phyloP scores from a whole-genome alignment of 2,797 vertebrate genomes.

The Todus mexicanus region DNA sequence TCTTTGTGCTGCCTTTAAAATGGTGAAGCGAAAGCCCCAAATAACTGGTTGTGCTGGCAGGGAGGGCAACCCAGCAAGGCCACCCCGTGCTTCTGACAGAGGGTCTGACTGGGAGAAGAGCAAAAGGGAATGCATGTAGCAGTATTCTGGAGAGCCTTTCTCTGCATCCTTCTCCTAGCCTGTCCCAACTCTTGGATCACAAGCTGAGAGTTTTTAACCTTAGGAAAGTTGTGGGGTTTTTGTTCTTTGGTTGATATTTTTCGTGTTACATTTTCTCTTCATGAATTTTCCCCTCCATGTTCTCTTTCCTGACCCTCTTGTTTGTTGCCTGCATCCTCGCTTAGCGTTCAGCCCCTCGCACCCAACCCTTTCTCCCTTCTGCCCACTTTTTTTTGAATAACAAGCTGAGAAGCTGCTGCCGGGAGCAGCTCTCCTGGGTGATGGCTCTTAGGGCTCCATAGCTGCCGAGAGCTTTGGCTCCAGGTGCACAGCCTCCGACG shows the following conservation, averaged over 20 bases:
- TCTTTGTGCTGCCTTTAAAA: background rate
- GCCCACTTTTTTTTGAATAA: background rate
- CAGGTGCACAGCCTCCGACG: background rate
- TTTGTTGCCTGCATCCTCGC: fast-evolving
- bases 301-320: background rate
- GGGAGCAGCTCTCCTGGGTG: background rate
- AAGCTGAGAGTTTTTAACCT: background rate
- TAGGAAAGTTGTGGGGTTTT: background rate
- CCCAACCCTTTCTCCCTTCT: background rate
- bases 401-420: background rate
- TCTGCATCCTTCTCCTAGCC: background rate
- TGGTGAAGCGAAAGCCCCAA: background rate
- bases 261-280: background rate
- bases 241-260: background rate
- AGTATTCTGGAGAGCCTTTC: background rate
- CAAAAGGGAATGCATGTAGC: background rate
- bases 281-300: background rate
- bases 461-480: background rate
- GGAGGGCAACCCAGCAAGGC: background rate
- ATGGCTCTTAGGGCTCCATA: background rate
- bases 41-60: background rate
- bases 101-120: background rate
- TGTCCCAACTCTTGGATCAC: background rate
- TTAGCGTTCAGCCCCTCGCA: background rate
- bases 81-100: background rate